Conservation (phyloP, 2,888 invertebrate genomes). For the Callinectes sapidus region DNA sequence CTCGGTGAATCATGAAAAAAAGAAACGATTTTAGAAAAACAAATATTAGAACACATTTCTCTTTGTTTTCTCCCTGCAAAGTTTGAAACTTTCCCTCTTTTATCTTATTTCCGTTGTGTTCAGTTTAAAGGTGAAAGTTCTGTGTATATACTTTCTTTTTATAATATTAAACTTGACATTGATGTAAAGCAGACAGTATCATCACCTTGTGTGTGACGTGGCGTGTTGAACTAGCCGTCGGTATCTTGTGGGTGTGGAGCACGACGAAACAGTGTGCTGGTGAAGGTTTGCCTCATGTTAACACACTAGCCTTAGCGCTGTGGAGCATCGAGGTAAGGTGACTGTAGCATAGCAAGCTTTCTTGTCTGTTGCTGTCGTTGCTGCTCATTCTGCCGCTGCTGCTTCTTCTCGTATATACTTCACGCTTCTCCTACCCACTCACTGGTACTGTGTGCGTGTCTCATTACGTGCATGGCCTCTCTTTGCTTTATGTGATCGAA, state of each 20-base stretch:
- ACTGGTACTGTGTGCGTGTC: neutral
- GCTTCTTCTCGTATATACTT: neutral
- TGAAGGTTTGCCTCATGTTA: constrained; percentile 57
- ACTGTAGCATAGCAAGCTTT: constrained; percentile 44
- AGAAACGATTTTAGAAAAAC: neutral
- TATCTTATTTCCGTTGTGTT: constrained; percentile 22
- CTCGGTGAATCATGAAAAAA: constrained; percentile 22
- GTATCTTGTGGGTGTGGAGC: constrained; percentile 60
- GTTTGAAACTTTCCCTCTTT: neutral
- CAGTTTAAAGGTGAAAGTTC: constrained; percentile 19
- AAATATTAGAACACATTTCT: neutral
- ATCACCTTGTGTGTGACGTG: constrained; percentile 20
- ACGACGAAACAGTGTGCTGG: constrained; percentile 47
- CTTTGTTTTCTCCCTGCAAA: neutral
- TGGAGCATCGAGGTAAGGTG: constrained; percentile 55
- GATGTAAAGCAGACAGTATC: constrained; percentile 27
- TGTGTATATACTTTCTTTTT: neutral
- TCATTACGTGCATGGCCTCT: constrained; percentile 29
- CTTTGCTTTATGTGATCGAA: neutral
- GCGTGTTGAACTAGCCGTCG: constrained; percentile 48
- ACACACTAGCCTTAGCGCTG: constrained; percentile 52
- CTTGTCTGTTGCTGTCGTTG: constrained; percentile 40
- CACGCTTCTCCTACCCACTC: constrained; percentile 6
- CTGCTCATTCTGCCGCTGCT: constrained; percentile 30
- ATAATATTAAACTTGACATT: constrained; percentile 16